Conservation (phyloP, 2,797 vertebrate species). For the Micrastur ruficollis region DNA sequence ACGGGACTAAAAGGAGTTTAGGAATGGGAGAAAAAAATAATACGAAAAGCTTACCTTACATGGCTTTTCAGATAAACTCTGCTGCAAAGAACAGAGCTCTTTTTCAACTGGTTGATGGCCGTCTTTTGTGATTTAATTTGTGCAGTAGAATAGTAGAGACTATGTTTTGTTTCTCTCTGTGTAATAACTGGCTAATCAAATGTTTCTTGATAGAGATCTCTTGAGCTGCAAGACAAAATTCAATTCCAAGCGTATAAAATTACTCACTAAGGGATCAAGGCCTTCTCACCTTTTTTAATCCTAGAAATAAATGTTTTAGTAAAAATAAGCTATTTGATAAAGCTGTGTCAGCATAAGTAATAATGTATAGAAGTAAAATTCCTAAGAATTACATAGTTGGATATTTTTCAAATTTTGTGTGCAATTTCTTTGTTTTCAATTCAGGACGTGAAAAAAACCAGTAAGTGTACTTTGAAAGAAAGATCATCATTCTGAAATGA, state of each 20-base stretch:
- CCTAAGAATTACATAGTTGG: neutral
- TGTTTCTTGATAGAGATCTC: neutral
- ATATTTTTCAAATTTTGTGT: neutral
- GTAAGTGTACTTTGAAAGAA: neutral
- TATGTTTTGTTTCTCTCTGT: neutral
- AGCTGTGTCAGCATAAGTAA: neutral
- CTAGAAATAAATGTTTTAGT: neutral
- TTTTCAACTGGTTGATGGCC: neutral
- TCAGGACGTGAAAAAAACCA: neutral
- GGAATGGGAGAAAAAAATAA: neutral
- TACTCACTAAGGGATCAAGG: neutral
- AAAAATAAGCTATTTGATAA: neutral
- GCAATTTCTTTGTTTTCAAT: neutral
- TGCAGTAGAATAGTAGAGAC: neutral
- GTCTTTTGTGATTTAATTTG: neutral
- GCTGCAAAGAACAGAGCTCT: neutral
- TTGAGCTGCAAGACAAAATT: neutral
- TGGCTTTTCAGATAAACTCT: neutral
- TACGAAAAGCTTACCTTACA: neutral
- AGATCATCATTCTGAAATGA: neutral
- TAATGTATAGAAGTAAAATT: neutral
- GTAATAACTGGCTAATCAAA: slow-evolving; percentile 8
- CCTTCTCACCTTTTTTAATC: neutral
- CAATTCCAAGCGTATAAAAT: neutral
- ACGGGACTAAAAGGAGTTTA: neutral